phyloP scores from a whole-genome alignment of 2,888 invertebrate genomes.

The Diarsia mendica region DNA sequence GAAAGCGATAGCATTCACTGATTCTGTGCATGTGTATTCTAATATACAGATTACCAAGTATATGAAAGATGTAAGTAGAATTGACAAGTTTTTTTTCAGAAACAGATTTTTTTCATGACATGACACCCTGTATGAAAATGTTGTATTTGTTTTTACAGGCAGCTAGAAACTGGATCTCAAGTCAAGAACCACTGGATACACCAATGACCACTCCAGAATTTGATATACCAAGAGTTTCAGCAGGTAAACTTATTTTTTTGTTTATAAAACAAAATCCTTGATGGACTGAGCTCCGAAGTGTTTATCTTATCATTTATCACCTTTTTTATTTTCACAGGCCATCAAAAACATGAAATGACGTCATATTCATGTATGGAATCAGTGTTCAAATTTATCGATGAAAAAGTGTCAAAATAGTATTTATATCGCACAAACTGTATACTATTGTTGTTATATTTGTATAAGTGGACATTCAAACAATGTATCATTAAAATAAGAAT shows the following conservation, averaged over 20 bases:
- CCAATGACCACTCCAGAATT: slow-evolving; percentile 86
- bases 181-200: slow-evolving; percentile 89
- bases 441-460: slow-evolving; percentile 61
- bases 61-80: slow-evolving; percentile 79
- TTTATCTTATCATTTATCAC: slow-evolving; percentile 11
- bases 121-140: neutral
- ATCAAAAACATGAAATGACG: slow-evolving; percentile 93
- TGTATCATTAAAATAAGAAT: slow-evolving; percentile 63
- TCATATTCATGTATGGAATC: slow-evolving; percentile 92
- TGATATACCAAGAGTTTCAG: slow-evolving; percentile 91
- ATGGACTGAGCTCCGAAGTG: neutral
- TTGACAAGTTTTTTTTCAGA: neutral
- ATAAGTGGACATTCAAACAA: slow-evolving; percentile 53
- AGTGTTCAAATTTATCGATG: slow-evolving; percentile 91
- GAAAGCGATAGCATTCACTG: slow-evolving; percentile 94
- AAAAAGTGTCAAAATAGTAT: slow-evolving; percentile 72
- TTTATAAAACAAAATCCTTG: neutral
- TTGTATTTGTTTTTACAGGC: slow-evolving; percentile 77
- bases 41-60: slow-evolving; percentile 78
- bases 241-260: slow-evolving; percentile 81
- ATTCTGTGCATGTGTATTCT: slow-evolving; percentile 92
- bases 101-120: neutral
- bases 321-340: slow-evolving; percentile 81
- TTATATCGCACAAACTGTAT: slow-evolving; percentile 13
- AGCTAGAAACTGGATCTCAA: slow-evolving; percentile 92